Percentiles rank a stretch among this genome's conserved stretches.
Evolutionary conservation across 2,113 vertebrate species (phyloP).

Genomic region (Dicentrarchus labrax): DNA sequence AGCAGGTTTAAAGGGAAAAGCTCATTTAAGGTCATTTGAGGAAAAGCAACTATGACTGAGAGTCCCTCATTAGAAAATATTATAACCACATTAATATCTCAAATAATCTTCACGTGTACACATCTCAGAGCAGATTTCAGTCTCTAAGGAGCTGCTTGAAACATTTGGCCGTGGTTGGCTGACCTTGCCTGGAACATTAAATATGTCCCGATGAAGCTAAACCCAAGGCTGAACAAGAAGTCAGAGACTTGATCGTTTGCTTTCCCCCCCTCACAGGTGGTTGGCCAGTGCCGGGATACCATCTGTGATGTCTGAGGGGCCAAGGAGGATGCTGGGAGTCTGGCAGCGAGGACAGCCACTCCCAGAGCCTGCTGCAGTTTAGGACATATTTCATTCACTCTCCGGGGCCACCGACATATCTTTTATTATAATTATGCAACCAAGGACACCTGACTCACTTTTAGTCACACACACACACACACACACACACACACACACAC

Average conservation of each 20-base stretch:
- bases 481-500: conserved; percentile 16
- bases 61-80: conserved; percentile 46
- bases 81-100: not conserved
- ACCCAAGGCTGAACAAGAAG: conserved; percentile 57
- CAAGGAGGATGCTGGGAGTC: conserved; percentile 70
- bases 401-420: conserved; percentile 46
- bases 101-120: conserved; percentile 21
- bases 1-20: conserved; percentile 31
- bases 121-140: conserved; percentile 5
- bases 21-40: conserved; percentile 48
- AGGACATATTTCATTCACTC: conserved; percentile 69
- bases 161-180: conserved; percentile 35
- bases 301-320: conserved; percentile 66
- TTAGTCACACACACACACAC: conserved; percentile 17
- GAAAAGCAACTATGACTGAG: conserved; percentile 45
- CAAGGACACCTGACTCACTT: conserved; percentile 70
- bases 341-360: conserved; percentile 63
- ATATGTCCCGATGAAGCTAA: conserved; percentile 45
- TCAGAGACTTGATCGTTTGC: conserved; percentile 43
- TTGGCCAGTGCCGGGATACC: conserved; percentile 56
- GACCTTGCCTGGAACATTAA: conserved; percentile 68
- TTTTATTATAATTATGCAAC: conserved; percentile 71
- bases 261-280: conserved; percentile 67
- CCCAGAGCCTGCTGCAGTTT: conserved; percentile 56
- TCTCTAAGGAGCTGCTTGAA: conserved; percentile 25